phyloP scores from a whole-genome alignment of 2,888 invertebrate genomes.

The Hypsopygia costalis region DNA sequence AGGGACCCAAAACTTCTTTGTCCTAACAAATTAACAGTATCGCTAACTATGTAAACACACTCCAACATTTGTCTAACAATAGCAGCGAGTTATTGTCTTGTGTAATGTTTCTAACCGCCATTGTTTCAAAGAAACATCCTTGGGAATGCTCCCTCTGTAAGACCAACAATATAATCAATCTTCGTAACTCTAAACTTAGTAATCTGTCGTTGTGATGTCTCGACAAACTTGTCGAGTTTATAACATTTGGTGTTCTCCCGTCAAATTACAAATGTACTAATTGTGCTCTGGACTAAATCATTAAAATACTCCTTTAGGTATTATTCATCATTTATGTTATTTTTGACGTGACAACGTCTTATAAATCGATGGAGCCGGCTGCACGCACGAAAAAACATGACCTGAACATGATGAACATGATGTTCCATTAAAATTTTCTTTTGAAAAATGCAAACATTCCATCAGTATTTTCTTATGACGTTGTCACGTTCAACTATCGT shows the following conservation, averaged over 20 bases:
- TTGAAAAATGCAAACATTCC: too few species aligned
- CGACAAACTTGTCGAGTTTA: background rate
- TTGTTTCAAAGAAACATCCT: constrained; percentile 10
- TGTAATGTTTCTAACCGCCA: constrained; percentile 13
- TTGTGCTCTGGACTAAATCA: too few species aligned
- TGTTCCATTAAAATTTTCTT: too few species aligned
- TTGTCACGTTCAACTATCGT: too few species aligned
- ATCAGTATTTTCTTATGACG: too few species aligned
- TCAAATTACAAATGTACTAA: constrained; percentile 5
- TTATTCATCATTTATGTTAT: too few species aligned
- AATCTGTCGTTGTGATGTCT: constrained; percentile 17
- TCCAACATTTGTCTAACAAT: constrained; percentile 24
- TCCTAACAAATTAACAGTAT: constrained; percentile 22
- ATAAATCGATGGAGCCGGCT: too few species aligned
- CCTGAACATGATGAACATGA: too few species aligned
- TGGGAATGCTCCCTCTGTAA: background rate
- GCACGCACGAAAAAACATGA: too few species aligned
- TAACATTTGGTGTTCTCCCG: constrained; percentile 5
- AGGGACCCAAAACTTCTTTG: constrained; percentile 1
- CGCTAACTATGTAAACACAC: constrained; percentile 23
- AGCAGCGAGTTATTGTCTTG: constrained; percentile 25
- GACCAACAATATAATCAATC: constrained; percentile 23
- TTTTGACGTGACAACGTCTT: too few species aligned
- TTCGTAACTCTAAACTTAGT: constrained; percentile 24
- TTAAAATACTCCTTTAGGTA: too few species aligned